A percentile compares a stretch with the other conserved stretches of the same genome.
These are phyloP conservation scores for Megalurothrips usitatus DNA, from an alignment of 2,888 invertebrate genomes.

Conservation along the genomic window DNA sequence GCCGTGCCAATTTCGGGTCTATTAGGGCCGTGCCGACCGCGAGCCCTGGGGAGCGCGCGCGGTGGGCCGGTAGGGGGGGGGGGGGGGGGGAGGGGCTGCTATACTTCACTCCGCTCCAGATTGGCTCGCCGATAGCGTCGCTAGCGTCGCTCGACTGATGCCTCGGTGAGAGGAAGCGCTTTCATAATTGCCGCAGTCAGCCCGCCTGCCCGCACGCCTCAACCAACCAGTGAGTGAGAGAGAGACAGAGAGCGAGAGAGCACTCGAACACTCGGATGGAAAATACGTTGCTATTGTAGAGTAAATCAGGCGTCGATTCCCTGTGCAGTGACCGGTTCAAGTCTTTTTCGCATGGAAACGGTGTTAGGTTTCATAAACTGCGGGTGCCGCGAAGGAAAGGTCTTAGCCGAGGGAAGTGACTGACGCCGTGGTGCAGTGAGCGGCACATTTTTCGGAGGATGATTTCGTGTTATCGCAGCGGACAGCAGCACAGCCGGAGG, in stretches of 20 bases:
- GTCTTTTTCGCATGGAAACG: too few species aligned
- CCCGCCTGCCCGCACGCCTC: background rate
- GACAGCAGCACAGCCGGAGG: too few species aligned
- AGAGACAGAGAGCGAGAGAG: too few species aligned
- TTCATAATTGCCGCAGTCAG: conserved; percentile 11
- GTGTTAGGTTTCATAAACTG: too few species aligned
- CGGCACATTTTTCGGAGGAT: too few species aligned
- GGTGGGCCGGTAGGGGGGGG: background rate
- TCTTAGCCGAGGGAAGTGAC: background rate
- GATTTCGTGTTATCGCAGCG: too few species aligned
- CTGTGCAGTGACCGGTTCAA: too few species aligned
- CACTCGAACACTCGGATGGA: too few species aligned
- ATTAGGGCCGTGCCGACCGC: background rate
- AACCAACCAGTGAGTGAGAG: background rate
- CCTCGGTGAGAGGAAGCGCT: conserved; percentile 1
- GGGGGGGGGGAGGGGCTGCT: background rate
- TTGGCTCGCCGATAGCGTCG: conserved; percentile 1
- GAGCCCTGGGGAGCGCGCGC: background rate
- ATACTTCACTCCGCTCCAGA: background rate
- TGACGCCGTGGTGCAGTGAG: background rate
- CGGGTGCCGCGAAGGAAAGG: too few species aligned
- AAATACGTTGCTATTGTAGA: too few species aligned
- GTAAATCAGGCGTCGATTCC: too few species aligned
- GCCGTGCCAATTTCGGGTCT: background rate
- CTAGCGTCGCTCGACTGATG: conserved; percentile 1